Conservation (phyloP, 2,797 vertebrate species). For the Myotis planiceps region DNA sequence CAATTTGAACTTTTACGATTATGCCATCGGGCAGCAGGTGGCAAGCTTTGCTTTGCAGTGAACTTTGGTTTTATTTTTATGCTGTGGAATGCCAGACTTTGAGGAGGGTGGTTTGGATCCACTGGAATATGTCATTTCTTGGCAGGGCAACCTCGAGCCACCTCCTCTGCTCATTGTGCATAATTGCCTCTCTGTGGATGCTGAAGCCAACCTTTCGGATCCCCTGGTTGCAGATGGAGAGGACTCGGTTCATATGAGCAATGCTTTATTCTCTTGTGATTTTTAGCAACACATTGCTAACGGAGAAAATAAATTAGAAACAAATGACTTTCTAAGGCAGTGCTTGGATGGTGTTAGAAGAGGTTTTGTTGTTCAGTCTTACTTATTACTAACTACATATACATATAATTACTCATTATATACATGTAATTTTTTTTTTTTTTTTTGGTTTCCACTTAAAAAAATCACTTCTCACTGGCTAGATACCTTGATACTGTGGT, state of each 20-base stretch:
- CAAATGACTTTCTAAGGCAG: constrained; percentile 63
- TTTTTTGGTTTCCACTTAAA: not conserved
- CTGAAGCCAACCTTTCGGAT: constrained; percentile 20
- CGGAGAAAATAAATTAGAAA: constrained; percentile 72
- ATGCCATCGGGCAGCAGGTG: constrained; percentile 88
- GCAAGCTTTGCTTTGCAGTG: constrained; percentile 88
- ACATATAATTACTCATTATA: not conserved
- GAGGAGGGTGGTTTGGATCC: constrained; percentile 79
- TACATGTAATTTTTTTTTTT: not conserved
- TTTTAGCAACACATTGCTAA: constrained; percentile 74
- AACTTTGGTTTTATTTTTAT: constrained; percentile 77
- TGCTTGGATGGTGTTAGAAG: constrained; percentile 29
- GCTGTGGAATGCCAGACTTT: constrained; percentile 75
- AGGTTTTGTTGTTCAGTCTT: constrained; percentile 20
- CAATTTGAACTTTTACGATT: constrained; percentile 74
- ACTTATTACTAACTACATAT: not conserved
- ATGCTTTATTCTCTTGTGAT: constrained; percentile 61
- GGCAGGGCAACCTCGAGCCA: constrained; percentile 65
- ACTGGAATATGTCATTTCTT: constrained; percentile 83
- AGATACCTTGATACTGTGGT: not conserved
- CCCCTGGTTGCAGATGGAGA: constrained; percentile 35
- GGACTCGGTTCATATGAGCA: constrained; percentile 68
- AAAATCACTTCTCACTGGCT: constrained; percentile 6
- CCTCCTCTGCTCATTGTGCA: constrained; percentile 69
- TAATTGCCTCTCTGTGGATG: constrained; percentile 72